Percentiles rank a stretch among this genome's conserved stretches.
These are phyloP conservation scores for Melieria crassipennis DNA, from an alignment of 2,888 invertebrate genomes.

Conservation along the genomic window DNA sequence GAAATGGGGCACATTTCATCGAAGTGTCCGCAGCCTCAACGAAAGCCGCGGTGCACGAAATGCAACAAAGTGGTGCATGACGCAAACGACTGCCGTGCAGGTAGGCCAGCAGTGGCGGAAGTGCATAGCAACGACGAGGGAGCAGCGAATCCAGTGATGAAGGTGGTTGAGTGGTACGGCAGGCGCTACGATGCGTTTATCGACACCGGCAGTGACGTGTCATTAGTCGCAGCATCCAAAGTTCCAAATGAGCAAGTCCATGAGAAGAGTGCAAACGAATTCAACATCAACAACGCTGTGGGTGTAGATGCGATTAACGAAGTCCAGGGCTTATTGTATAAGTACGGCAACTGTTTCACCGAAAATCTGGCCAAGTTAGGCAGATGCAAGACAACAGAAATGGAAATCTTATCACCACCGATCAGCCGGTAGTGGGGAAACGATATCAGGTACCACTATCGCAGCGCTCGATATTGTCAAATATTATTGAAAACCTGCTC, in stretches of 20 bases:
- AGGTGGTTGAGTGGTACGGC: slow-evolving; percentile 9
- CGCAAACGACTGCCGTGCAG: slow-evolving; percentile 30
- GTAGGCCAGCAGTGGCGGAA: slow-evolving; percentile 9
- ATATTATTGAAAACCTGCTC: slow-evolving; percentile 29
- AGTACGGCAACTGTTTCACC: slow-evolving; percentile 31
- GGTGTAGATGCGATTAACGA: not conserved
- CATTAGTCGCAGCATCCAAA: slow-evolving; percentile 5
- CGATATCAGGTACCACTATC: slow-evolving; percentile 36
- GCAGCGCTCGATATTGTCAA: slow-evolving; percentile 9
- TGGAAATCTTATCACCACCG: slow-evolving; percentile 35
- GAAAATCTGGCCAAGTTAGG: slow-evolving; percentile 32
- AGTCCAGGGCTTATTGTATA: slow-evolving; percentile 12
- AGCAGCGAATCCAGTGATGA: slow-evolving; percentile 3
- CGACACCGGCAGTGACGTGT: slow-evolving; percentile 17
- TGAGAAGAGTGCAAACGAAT: not conserved
- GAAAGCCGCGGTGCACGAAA: slow-evolving; percentile 26
- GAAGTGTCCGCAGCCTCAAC: slow-evolving; percentile 25
- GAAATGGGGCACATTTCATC: slow-evolving; percentile 35
- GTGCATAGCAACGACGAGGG: not conserved
- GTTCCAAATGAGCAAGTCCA: slow-evolving; percentile 28
- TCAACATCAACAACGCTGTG: not conserved
- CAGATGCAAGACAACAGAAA: slow-evolving; percentile 34
- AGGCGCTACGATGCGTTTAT: not conserved
- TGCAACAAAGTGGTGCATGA: slow-evolving; percentile 37
- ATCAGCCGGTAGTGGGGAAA: slow-evolving; percentile 37